Evolutionary conservation across 1,140 invertebrate genomes (phyloP).

Genomic region (Meloidogyne floridensis): DNA sequence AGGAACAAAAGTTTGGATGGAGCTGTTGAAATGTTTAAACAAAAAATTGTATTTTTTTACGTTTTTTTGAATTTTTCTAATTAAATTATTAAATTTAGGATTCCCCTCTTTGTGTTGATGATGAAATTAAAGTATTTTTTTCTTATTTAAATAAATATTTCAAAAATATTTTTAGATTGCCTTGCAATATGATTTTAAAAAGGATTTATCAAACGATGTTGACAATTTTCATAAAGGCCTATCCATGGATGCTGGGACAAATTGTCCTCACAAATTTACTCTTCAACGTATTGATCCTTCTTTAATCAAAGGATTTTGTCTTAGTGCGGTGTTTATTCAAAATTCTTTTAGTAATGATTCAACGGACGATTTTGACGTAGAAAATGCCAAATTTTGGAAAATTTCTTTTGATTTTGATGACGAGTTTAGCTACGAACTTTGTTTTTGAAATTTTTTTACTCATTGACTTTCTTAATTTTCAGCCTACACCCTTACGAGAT

Average conservation of each 20-base stretch:
- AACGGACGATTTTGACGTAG: constrained; percentile 45
- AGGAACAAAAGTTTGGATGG: constrained; percentile 47
- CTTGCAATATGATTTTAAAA: constrained; percentile 23
- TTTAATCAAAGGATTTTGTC: constrained; percentile 16
- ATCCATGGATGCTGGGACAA: not conserved
- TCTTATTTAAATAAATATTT: not conserved
- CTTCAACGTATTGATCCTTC: constrained; percentile 18
- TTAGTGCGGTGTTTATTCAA: constrained; percentile 40
- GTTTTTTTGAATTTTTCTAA: not conserved
- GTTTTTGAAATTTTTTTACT: constrained; percentile 33
- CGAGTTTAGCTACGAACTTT: constrained; percentile 42
- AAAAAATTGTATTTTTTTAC: constrained; percentile 31
- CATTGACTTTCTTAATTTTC: not conserved
- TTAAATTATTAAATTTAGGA: constrained; percentile 34
- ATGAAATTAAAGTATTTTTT: constrained; percentile 14
- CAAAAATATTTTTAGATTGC: not conserved
- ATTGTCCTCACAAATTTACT: constrained; percentile 20
- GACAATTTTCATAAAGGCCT: constrained; percentile 7
- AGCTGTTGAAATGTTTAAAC: constrained; percentile 46
- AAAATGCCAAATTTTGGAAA: constrained; percentile 42
- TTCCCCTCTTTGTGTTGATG: no score
- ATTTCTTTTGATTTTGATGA: constrained; percentile 40
- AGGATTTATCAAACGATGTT: not conserved
- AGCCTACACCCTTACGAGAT: constrained; percentile 25
- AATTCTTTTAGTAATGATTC: constrained; percentile 27